A percentile compares a stretch with the other conserved stretches of the same genome.
Evolutionary conservation across 2,888 invertebrate species (phyloP).

Genomic region (Cerceris ruficornis): DNA sequence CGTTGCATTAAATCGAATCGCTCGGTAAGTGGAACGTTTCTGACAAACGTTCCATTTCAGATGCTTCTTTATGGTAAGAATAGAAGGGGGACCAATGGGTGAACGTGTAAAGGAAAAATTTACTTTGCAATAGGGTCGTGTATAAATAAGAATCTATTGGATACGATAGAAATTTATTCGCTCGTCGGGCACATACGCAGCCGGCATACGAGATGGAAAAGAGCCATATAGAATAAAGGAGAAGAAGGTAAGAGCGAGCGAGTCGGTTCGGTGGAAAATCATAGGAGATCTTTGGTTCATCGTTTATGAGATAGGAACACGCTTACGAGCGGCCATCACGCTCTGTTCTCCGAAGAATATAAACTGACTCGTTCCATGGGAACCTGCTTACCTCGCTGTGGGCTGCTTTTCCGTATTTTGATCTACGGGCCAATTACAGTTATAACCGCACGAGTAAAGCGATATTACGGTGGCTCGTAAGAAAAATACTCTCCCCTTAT

Average conservation of each 20-base stretch:
- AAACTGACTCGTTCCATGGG: slow-evolving; percentile 37
- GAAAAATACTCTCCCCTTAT: background rate
- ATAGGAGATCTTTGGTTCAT: slow-evolving; percentile 32
- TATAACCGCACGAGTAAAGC: slow-evolving; percentile 7
- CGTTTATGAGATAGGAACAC: slow-evolving; percentile 45
- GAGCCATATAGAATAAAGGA: background rate
- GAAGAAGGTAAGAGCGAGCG: background rate
- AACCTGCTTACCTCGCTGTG: slow-evolving; percentile 11
- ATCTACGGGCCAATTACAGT: slow-evolving; percentile 34
- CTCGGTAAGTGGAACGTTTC: no score
- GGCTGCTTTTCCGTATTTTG: slow-evolving; percentile 7
- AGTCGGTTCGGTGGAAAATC: slow-evolving; percentile 18
- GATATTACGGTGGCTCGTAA: background rate
- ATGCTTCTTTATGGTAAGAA: no score
- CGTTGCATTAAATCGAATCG: no score
- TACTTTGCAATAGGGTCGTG: background rate
- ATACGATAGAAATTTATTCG: slow-evolving; percentile 49
- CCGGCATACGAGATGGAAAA: slow-evolving; percentile 8
- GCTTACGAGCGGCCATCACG: slow-evolving; percentile 26
- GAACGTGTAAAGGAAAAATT: no score
- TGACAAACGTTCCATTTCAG: no score
- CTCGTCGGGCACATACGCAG: slow-evolving; percentile 11
- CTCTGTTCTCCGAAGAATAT: slow-evolving; percentile 42
- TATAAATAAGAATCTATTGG: slow-evolving; percentile 24
- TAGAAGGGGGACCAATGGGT: no score